These are phyloP conservation scores for Odontomachus brunneus DNA, from an alignment of 1,140 invertebrate genomes.

Conservation along the genomic window DNA sequence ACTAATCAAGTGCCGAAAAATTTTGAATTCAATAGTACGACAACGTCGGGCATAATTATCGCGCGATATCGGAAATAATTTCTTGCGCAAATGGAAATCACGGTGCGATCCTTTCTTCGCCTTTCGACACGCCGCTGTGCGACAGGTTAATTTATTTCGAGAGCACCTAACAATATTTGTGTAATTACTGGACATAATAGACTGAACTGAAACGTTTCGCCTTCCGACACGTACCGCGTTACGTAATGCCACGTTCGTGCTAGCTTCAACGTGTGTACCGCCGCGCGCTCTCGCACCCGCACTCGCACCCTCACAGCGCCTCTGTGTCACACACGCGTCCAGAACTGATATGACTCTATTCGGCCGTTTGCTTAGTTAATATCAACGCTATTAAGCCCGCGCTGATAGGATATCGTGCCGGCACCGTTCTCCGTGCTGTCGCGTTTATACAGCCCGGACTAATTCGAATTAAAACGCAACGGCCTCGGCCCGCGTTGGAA, in stretches of 20 bases:
- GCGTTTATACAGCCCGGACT: conserved; percentile 54
- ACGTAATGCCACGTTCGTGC: conserved; percentile 36
- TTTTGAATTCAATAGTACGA: no score
- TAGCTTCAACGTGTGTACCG: conserved; percentile 54
- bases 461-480: conserved; percentile 64
- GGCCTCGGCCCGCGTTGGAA: background rate
- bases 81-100: background rate
- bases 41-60: background rate
- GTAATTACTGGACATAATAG: conserved; percentile 59
- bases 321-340: conserved; percentile 49
- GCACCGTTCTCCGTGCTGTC: conserved; percentile 31
- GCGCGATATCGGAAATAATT: background rate
- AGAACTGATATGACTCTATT: conserved; percentile 70
- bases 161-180: conserved; percentile 55
- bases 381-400: conserved; percentile 73
- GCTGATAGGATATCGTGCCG: conserved; percentile 70
- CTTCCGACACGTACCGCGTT: conserved; percentile 46
- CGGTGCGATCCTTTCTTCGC: background rate
- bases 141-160: conserved; percentile 23
- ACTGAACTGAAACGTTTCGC: conserved; percentile 48
- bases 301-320: background rate
- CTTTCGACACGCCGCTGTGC: background rate
- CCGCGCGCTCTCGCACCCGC: background rate
- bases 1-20: no score
- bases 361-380: conserved; percentile 75